Evolutionary conservation across 2,797 vertebrate genomes (phyloP), one percentile per base, ranked within the genome.

Genomic region (Anisognathus igniventris): DNA sequence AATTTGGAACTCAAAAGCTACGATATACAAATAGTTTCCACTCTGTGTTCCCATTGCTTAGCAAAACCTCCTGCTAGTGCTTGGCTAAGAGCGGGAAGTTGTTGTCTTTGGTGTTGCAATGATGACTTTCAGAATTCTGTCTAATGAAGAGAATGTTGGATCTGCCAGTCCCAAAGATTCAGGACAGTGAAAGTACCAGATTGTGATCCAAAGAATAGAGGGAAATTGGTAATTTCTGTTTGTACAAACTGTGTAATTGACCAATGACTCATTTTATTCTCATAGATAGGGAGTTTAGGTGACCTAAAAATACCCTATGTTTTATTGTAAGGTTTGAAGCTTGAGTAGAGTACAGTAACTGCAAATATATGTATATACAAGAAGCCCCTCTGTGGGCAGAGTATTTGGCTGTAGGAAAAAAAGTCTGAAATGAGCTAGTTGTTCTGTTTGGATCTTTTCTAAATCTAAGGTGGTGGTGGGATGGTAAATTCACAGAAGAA

Each of bases 101-200:
- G 1, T 37, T 70, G 51, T 56, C 71, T 87, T 78, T 35, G 28
- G 19, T 84, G 31, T 56, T 64, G 45, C 24, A 47, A 3, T 67
- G 74, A 50, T 1, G 3, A 54, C 39, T 83, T 90, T 47, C n/a
- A 48, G 64, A 58, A 44, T 70, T 78, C 23, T 76, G 1, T 17
- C 8, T 33, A 23, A 23, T 1, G 2, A 67, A 64, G 39, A 11
- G 24, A 8, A 5, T 80, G 25, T 79, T 0, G 0, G 5, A 22
- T 60, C 73, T 78, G 54, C 9, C 27, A 39, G 40, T 77, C 39
- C 30, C 35, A 40, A 18, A 85, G 71, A 28, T 81, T 54, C 50
- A 78, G 51, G 4, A 23, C 11, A 79, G 31, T 70, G 62, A 86
- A 60, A 58, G 24, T 24, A 76, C 18, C 4, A 21, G 21, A 48